Conservation (phyloP, 2,113 vertebrate species). For the Stegostoma tigrinum region DNA sequence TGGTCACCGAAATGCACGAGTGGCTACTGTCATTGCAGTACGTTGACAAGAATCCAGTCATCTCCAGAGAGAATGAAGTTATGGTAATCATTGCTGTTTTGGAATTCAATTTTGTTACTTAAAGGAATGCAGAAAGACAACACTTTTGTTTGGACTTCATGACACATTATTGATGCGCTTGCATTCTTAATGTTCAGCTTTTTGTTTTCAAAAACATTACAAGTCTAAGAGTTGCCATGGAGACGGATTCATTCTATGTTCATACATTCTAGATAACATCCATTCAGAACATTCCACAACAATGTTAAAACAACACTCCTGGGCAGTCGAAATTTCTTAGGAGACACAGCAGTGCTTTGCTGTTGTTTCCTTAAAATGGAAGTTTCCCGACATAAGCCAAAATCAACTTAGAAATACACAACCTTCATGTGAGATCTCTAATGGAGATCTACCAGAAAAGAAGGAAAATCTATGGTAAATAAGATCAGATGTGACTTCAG, state of each 20-base stretch:
- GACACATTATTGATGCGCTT: not conserved
- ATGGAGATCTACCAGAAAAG: not conserved
- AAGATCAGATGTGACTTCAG: not conserved
- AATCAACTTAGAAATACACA: not conserved
- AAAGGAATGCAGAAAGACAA: not conserved
- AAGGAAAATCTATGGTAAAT: not conserved
- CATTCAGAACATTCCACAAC: not conserved
- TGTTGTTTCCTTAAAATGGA: not conserved
- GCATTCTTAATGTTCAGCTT: not conserved
- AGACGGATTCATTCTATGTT: not conserved
- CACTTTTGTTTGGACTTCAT: not conserved
- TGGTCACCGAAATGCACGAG: not conserved
- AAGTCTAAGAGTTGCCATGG: not conserved
- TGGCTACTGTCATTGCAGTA: not conserved
- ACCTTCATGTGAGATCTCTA: too few species aligned
- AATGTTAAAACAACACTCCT: not conserved
- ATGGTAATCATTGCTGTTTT: not conserved
- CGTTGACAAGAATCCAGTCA: not conserved
- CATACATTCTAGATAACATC: not conserved
- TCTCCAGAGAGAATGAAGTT: not conserved
- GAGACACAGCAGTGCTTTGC: not conserved
- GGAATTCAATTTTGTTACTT: not conserved
- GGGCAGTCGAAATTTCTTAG: not conserved
- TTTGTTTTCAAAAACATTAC: not conserved
- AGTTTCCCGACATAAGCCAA: not conserved